Percentiles rank a stretch among this genome's conserved stretches.
Evolutionary conservation across 2,888 invertebrate genomes (phyloP).

Genomic region (Ichneumoninae sp.): DNA sequence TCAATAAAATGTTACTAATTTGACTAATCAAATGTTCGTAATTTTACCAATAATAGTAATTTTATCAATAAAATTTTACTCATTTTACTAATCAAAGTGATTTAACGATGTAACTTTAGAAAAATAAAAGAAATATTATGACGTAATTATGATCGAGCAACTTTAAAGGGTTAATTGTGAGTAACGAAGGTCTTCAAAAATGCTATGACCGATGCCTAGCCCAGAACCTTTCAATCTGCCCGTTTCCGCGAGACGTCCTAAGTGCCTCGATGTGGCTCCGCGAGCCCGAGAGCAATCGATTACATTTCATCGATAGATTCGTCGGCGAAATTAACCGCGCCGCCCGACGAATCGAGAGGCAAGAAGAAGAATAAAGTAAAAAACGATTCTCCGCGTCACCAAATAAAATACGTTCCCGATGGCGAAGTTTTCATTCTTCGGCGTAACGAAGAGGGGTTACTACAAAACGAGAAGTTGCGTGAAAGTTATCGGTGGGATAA

Average conservation of each 20-base stretch:
- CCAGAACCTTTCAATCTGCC: background rate
- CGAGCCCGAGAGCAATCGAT: background rate
- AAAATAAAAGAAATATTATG: too few species aligned
- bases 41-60: too few species aligned
- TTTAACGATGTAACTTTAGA: too few species aligned
- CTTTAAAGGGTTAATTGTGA: too few species aligned
- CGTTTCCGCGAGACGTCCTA: background rate
- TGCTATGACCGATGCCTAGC: too few species aligned
- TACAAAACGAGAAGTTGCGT: conserved; percentile 24
- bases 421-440: conserved; percentile 19
- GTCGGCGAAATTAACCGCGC: background rate
- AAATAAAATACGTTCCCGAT: conserved; percentile 15
- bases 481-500: conserved; percentile 49
- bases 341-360: conserved; percentile 1
- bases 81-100: too few species aligned
- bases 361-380: background rate
- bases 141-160: too few species aligned
- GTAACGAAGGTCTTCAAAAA: too few species aligned
- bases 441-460: conserved; percentile 16
- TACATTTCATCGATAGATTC: background rate
- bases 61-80: too few species aligned
- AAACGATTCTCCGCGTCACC: background rate
- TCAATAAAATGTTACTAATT: too few species aligned
- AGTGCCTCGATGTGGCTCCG: background rate
- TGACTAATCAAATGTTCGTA: too few species aligned